Percentiles rank a stretch among this genome's conserved stretches.
Evolutionary conservation across 2,888 invertebrate genomes (phyloP).

Genomic region (Seira sanloemensis): DNA sequence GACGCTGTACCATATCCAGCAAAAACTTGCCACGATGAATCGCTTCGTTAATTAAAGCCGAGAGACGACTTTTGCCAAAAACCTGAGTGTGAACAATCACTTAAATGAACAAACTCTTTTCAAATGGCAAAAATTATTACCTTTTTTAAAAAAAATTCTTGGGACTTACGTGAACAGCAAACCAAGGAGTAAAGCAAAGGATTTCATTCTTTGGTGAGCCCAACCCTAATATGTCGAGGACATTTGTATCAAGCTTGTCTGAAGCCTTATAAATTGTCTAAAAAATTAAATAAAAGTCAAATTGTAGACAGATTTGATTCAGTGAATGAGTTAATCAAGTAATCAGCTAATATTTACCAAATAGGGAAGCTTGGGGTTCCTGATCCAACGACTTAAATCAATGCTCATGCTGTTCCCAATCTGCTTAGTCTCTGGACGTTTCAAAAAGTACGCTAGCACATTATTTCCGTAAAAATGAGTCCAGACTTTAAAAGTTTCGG

Average conservation of each 20-base stretch:
- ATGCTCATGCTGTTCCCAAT: conserved; percentile 71
- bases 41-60: conserved; percentile 66
- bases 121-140: background rate
- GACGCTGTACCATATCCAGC: conserved; percentile 67
- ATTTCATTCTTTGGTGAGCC: conserved; percentile 65
- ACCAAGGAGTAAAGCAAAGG: conserved; percentile 72
- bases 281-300: conserved; percentile 1
- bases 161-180: conserved; percentile 68
- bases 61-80: conserved; percentile 68
- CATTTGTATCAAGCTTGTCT: conserved; percentile 60
- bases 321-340: too few species aligned
- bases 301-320: too few species aligned
- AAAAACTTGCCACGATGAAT: conserved; percentile 70
- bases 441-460: conserved; percentile 69
- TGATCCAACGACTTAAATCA: conserved; percentile 71
- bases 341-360: too few species aligned
- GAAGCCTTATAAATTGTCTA: conserved; percentile 71
- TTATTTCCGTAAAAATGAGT: conserved; percentile 72
- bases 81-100: conserved; percentile 57
- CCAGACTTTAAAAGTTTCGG: conserved; percentile 70
- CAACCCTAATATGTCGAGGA: conserved; percentile 68
- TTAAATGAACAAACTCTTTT: conserved; percentile 7
- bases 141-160: background rate
- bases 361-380: conserved; percentile 69
- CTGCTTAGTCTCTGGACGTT: conserved; percentile 68